Base-by-base conservation (phyloP, 2,113 vertebrate species). In the human region DNA sequence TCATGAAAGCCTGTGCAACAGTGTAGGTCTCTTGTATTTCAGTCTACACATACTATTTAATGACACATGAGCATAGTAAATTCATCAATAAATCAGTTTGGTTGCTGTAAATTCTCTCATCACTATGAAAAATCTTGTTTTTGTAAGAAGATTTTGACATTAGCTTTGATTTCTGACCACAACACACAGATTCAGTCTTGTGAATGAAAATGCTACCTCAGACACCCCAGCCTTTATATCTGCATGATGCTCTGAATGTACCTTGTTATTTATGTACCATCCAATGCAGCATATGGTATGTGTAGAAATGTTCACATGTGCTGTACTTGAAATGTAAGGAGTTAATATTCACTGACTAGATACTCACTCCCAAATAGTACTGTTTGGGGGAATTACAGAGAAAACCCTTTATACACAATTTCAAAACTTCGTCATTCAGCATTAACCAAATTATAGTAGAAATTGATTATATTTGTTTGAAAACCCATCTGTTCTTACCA, bases 401-500 rank as follows among this genome's bases (percentile, higher is more conserved):
- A 81, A 91, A 93, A 93, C 17, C 1, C 45, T 95, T 85, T 84
- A 8, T 55, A 75, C 1, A 88, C 20, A 94, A 50, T 96, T 95
- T 89, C 22, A 89, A 93, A 96, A 92, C 8, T 52, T 96, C 68
- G 61, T 83, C 75, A 78, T 90, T 82, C 32, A 92, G 32, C 2
- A 8, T 76, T 89, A 40, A 95, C 35, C 50, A 91, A 84, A 59
- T 96, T 89, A 84, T 66, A 93, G 13, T 72, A 18, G 87, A 89
- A 52, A 87, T 52, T 89, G 64, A 92, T 96, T 95, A 72, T 76
- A 79, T 94, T 96, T 89, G 50, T 79, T 87, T 96, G 87, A 96
- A 93, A 90, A 85, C n/a, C 59, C 68, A 90, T 92, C 59, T 96
- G 38, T 89, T 91, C 50, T 75, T 87, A 86, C 32, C 27, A 94